Evolutionary conservation across 2,797 vertebrate genomes (phyloP), one percentile per base, ranked within the genome.

Genomic region (Acanthurus tractus): DNA sequence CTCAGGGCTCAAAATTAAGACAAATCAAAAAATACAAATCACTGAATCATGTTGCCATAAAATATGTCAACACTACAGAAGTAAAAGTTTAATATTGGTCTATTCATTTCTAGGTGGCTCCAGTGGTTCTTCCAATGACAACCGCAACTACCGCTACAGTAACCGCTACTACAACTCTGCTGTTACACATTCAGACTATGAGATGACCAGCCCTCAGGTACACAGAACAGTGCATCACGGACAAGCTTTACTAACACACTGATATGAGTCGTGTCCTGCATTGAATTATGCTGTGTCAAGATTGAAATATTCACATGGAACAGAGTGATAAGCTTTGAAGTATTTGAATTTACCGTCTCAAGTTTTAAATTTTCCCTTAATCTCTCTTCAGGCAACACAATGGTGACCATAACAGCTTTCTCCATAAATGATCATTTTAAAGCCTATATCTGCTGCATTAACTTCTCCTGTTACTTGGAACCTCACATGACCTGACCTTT

Each of bases 121-220:
- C 85, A 98, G 97, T 89, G 97, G 97, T 93, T 98, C 97, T 94
- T 98, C 97, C 95, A 97, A 96, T 69, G 97, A 98, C 93, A 97
- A 97, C 96, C 96, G 96, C 85, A 96, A 96, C 92, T 98, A 98
- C 91, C 96, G 97, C 89, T 98, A 98, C 94, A 97, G 97, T 93
- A 98, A 96, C 94, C 95, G 97, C 87, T 98, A 97, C 89, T 98
- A 97, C 94, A 97, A 96, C 90, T 96, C 95, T 88, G 96, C 96
- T 64, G 96, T 97, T 69, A 96, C 96, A 79, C 96, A 96, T 92
- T 94, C 96, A 56, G 97, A 98, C 96, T 98, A 96, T 68, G 97
- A 98, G 94, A 98, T 97, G 97, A 97, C 97, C 91, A 98, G 97
- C 91, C 97, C 97, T 87, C 97, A 98, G 96, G 97, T 98, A 91